phyloP scores from a whole-genome alignment of 1,140 invertebrate genomes.

The Drosophila repleta region DNA sequence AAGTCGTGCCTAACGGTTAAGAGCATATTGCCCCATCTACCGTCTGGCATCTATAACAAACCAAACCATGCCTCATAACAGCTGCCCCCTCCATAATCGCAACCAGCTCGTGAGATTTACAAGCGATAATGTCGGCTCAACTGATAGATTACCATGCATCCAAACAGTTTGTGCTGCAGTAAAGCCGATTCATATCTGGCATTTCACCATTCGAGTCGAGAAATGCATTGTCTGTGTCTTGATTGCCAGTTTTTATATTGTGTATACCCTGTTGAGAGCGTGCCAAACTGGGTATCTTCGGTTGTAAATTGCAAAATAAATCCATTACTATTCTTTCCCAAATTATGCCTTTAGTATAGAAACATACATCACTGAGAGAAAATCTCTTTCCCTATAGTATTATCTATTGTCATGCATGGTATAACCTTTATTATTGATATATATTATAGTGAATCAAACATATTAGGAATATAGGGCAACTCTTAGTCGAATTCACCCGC shows the following conservation, averaged over 20 bases:
- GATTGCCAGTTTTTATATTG: slow-evolving; percentile 5
- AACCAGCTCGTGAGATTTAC: slow-evolving; percentile 69
- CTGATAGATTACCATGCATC: slow-evolving; percentile 66
- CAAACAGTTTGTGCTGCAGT: not conserved
- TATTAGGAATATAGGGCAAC: not conserved
- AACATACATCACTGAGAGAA: too few relatives aligned
- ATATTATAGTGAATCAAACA: too few relatives aligned
- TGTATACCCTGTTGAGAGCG: not conserved
- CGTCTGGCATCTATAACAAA: not conserved
- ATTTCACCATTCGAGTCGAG: slow-evolving; percentile 7
- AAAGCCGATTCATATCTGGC: slow-evolving; percentile 3
- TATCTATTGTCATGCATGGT: too few relatives aligned
- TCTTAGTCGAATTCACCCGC: not conserved
- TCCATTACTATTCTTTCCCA: too few relatives aligned
- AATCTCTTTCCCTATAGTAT: too few relatives aligned
- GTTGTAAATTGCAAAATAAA: not conserved
- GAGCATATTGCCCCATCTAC: slow-evolving; percentile 37
- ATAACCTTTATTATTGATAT: too few relatives aligned
- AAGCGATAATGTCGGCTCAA: slow-evolving; percentile 72
- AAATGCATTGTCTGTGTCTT: slow-evolving; percentile 62
- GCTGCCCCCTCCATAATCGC: slow-evolving; percentile 53
- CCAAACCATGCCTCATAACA: slow-evolving; percentile 44
- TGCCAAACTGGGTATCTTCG: not conserved
- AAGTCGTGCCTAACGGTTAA: slow-evolving; percentile 79
- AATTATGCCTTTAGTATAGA: too few relatives aligned